These are phyloP conservation scores for Euschistus heros DNA, from an alignment of 1,140 invertebrate genomes.

Conservation along the genomic window DNA sequence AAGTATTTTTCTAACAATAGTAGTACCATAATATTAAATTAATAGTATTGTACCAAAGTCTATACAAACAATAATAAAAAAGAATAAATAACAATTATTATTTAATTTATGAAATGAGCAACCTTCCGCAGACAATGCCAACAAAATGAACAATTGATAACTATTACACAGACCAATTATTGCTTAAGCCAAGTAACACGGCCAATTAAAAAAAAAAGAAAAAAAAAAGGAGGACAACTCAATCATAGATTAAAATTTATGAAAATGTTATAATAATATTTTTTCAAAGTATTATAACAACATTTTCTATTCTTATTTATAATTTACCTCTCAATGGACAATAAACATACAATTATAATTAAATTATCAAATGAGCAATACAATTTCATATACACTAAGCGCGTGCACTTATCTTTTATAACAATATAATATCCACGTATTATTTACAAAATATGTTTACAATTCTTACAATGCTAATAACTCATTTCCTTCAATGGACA, in stretches of 20 bases:
- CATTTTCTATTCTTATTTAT: slow-evolving; percentile 2
- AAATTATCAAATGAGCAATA: slow-evolving; percentile 23
- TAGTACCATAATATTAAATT: too few relatives aligned
- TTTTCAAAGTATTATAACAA: slow-evolving; percentile 9
- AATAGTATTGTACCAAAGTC: too few relatives aligned
- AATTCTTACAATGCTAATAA: slow-evolving; percentile 16
- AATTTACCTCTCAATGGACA: slow-evolving; percentile 17
- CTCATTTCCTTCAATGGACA: slow-evolving; percentile 10
- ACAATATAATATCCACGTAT: slow-evolving; percentile 20
- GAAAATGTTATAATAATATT: slow-evolving; percentile 4
- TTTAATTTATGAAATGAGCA: too few relatives aligned
- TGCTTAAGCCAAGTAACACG: slow-evolving; percentile 9
- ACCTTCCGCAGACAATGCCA: too few relatives aligned
- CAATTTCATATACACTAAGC: slow-evolving; percentile 24
- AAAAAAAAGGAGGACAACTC: slow-evolving; percentile 1
- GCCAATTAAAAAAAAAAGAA: too few relatives aligned
- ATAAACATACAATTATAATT: slow-evolving; percentile 18
- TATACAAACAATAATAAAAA: too few relatives aligned
- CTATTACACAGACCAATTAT: slow-evolving; percentile 13
- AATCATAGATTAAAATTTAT: neutral
- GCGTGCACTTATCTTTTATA: slow-evolving; percentile 18
- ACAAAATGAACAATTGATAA: neutral
- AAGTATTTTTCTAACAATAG: neutral
- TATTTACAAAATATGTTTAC: slow-evolving; percentile 13
- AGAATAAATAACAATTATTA: too few relatives aligned